Conservation (phyloP, 2,113 vertebrate species). For the Salvelinus namaycush region DNA sequence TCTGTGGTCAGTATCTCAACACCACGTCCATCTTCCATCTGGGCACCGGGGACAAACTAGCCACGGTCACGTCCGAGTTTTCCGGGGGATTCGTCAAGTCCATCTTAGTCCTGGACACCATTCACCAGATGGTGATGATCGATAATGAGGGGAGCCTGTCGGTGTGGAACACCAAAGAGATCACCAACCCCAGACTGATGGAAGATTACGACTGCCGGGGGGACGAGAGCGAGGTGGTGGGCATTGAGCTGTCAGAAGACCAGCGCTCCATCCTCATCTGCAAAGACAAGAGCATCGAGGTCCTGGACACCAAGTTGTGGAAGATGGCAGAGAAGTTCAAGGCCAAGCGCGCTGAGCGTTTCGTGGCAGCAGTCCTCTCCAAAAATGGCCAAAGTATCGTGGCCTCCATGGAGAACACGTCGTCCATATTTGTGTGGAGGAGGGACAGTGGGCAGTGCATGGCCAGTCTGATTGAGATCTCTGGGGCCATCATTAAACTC, state of each 20-base stretch:
- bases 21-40: slow-evolving; percentile 92
- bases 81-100: slow-evolving; percentile 96
- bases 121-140: slow-evolving; percentile 96
- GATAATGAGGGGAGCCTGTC: slow-evolving; percentile 96
- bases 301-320: slow-evolving; percentile 91
- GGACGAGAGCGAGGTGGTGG: slow-evolving; percentile 92
- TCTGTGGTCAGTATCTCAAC: slow-evolving; percentile 97
- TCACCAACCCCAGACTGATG: slow-evolving; percentile 87
- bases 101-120: slow-evolving; percentile 90
- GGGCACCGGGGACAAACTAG: slow-evolving; percentile 92
- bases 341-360: slow-evolving; percentile 91
- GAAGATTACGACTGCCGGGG: slow-evolving; percentile 96
- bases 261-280: slow-evolving; percentile 95
- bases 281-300: slow-evolving; percentile 93
- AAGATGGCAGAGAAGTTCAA: slow-evolving; percentile 97
- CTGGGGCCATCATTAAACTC: slow-evolving; percentile 94
- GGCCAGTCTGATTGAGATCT: slow-evolving; percentile 96
- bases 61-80: slow-evolving; percentile 94
- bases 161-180: slow-evolving; percentile 95
- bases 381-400: slow-evolving; percentile 96
- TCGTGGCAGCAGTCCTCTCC: slow-evolving; percentile 92
- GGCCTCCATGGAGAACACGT: slow-evolving; percentile 98
- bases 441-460: slow-evolving; percentile 97
- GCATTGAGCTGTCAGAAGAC: slow-evolving; percentile 95
- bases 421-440: slow-evolving; percentile 97